Evolutionary conservation across 2,113 vertebrate species (phyloP).

Genomic region (Ranitomeya imitator): DNA sequence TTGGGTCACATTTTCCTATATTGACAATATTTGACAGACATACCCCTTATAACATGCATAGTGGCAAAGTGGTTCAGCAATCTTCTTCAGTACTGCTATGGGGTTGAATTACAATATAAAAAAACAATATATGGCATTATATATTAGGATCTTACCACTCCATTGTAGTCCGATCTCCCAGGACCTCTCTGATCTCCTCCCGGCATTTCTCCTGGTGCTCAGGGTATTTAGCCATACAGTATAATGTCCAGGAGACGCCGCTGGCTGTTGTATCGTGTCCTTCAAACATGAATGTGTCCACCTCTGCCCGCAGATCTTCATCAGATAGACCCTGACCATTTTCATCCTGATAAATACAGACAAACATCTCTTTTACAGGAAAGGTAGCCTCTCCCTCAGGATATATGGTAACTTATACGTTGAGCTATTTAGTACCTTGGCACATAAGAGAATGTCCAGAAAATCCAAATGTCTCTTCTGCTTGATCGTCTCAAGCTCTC

Average conservation of each 20-base stretch:
- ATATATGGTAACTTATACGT: not conserved
- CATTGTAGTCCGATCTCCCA: slow-evolving; percentile 70
- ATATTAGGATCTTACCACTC: slow-evolving; percentile 70
- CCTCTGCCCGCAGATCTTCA: slow-evolving; percentile 76
- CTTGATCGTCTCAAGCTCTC: slow-evolving; percentile 70
- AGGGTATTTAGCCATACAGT: too few relatives aligned
- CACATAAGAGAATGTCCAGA: slow-evolving; percentile 81
- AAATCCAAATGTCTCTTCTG: slow-evolving; percentile 79
- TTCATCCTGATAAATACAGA: slow-evolving; percentile 75
- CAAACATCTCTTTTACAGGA: not conserved
- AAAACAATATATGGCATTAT: too few relatives aligned
- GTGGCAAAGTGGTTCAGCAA: too few relatives aligned
- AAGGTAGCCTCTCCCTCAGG: not conserved
- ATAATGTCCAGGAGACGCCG: too few relatives aligned
- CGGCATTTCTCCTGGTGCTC: too few relatives aligned
- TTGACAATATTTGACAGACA: too few relatives aligned
- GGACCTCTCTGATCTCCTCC: slow-evolving; percentile 29
- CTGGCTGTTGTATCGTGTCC: too few relatives aligned
- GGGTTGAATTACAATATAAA: too few relatives aligned
- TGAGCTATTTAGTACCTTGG: slow-evolving; percentile 63
- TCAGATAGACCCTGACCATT: slow-evolving; percentile 73
- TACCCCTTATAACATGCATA: too few relatives aligned
- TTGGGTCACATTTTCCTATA: too few relatives aligned
- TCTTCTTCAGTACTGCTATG: too few relatives aligned
- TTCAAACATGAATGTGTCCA: too few relatives aligned